These are phyloP conservation scores for Amphimedon queenslandica DNA, from an alignment of 37 sponge, comb jelly and placozoan genomes.

Conservation along the genomic window DNA sequence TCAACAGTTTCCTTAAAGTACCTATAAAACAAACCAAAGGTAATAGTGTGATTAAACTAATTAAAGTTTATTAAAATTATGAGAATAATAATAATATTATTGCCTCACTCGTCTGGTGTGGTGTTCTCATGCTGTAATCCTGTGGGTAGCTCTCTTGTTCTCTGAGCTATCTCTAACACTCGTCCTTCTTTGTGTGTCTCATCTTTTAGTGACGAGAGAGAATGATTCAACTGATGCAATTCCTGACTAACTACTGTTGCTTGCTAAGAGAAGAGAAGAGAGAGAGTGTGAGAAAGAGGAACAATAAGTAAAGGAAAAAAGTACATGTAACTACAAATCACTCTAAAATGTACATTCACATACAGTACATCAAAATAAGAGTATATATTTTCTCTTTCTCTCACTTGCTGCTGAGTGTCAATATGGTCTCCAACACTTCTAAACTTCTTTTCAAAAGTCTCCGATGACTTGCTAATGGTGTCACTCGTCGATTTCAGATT, in stretches of 20 bases:
- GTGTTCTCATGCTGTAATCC: slow-evolving; percentile 71
- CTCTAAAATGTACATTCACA: background rate
- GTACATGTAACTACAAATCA: background rate
- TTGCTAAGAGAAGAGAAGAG: background rate
- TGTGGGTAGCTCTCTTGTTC: slow-evolving; percentile 68
- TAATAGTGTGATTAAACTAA: too few relatives aligned
- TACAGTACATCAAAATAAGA: background rate
- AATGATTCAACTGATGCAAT: background rate
- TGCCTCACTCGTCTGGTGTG: slow-evolving; percentile 53
- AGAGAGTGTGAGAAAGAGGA: background rate
- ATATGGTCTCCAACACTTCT: background rate
- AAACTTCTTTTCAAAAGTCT: background rate
- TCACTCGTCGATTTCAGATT: background rate
- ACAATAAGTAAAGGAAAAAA: background rate
- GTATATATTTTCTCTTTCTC: background rate
- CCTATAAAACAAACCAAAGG: slow-evolving; percentile 11
- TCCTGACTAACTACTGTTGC: background rate
- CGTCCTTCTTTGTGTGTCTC: slow-evolving; percentile 34
- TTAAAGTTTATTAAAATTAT: too few relatives aligned
- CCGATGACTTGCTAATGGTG: background rate
- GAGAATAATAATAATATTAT: background rate
- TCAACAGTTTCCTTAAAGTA: slow-evolving; percentile 53
- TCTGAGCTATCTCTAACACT: slow-evolving; percentile 66
- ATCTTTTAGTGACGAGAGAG: background rate
- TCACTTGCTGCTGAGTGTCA: background rate